Evolutionary conservation across 1,140 invertebrate species (phyloP).

Genomic region (Platyscapa corneri): DNA sequence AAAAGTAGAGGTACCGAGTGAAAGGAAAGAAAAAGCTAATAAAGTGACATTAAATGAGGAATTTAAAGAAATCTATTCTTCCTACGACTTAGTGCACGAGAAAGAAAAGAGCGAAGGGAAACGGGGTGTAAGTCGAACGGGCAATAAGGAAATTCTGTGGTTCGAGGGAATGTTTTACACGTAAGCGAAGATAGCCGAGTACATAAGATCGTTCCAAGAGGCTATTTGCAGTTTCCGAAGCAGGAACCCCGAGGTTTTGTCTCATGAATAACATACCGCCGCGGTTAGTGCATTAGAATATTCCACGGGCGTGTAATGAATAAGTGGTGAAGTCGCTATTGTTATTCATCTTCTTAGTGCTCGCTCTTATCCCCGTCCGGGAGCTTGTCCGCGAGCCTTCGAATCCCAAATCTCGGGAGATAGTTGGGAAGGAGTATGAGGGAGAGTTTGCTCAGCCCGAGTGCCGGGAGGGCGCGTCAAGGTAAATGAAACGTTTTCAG

Average conservation of each 20-base stretch:
- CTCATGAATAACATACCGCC: conserved; percentile 62
- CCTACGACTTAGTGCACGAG: too few relatives aligned
- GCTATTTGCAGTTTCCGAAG: conserved; percentile 52
- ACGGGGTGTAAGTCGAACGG: background rate
- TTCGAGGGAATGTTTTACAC: background rate
- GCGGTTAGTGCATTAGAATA: conserved; percentile 59
- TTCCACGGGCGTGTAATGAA: conserved; percentile 58
- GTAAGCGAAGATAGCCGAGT: background rate
- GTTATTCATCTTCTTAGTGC: conserved; percentile 49
- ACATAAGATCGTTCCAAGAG: too few relatives aligned
- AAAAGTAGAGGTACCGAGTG: background rate
- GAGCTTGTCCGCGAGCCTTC: conserved; percentile 21
- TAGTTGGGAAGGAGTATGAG: background rate
- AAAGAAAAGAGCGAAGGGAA: background rate
- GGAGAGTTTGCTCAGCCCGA: background rate
- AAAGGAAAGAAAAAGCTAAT: background rate
- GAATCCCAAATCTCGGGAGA: conserved; percentile 9
- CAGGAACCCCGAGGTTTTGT: conserved; percentile 45
- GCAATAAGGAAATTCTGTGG: background rate
- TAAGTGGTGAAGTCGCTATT: conserved; percentile 54
- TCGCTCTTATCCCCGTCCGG: too few relatives aligned
- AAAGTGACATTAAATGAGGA: background rate
- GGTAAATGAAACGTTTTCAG: background rate
- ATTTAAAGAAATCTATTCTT: background rate
- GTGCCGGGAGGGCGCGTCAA: too few relatives aligned